A percentile compares a stretch with the other conserved stretches of the same genome.
These are phyloP conservation scores for Prionace glauca DNA, from an alignment of 2,797 vertebrate genomes.

Conservation along the genomic window DNA sequence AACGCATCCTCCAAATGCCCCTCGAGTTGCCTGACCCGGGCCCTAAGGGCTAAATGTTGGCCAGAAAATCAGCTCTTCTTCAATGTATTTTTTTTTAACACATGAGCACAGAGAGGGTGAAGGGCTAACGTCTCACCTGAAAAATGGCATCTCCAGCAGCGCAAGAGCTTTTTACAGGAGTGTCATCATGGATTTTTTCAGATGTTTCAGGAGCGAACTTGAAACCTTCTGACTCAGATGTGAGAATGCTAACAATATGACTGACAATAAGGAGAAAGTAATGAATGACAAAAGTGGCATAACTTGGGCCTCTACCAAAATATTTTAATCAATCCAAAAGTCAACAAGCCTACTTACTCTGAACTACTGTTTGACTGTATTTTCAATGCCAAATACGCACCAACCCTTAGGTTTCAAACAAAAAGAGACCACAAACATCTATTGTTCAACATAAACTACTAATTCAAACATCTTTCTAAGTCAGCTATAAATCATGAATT, in stretches of 20 bases:
- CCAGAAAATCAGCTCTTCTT: neutral
- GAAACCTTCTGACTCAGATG: neutral
- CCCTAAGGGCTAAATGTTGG: neutral
- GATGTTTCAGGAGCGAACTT: neutral
- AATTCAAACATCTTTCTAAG: neutral
- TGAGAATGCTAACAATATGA: too few relatives aligned
- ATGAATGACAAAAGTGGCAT: neutral
- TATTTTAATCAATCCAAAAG: neutral
- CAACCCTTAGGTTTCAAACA: neutral
- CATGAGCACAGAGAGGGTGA: neutral
- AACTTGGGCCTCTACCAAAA: neutral
- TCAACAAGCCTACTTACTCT: neutral
- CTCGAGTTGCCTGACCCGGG: too few relatives aligned
- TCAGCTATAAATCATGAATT: neutral
- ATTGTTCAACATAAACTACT: neutral
- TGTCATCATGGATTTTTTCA: neutral
- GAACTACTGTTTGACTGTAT: neutral
- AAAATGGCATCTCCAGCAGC: neutral
- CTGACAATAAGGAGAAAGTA: neutral
- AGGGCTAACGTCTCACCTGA: neutral
- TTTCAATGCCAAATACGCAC: neutral
- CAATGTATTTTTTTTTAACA: neutral
- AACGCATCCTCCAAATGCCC: too few relatives aligned
- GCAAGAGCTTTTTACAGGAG: neutral
- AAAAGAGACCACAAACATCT: neutral